Conservation (phyloP, 1,140 invertebrate genomes). For the Hyles vespertilio region DNA sequence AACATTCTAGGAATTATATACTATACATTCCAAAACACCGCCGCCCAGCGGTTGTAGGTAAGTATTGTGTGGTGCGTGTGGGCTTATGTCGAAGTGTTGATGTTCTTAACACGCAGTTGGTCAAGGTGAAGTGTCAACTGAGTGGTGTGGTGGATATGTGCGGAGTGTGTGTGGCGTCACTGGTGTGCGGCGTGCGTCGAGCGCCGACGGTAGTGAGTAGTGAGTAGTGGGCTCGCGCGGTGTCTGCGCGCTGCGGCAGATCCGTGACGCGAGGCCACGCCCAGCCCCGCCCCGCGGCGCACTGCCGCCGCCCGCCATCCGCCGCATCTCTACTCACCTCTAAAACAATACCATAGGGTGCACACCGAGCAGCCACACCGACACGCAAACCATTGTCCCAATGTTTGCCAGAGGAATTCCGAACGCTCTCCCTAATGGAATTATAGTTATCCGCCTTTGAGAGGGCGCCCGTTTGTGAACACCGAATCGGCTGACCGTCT, state of each 20-base stretch:
- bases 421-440: conserved; percentile 7
- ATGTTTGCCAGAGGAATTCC: not conserved
- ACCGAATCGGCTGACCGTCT: not conserved
- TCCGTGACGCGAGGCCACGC: conserved; percentile 36
- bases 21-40: no score
- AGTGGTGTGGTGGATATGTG: no score
- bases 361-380: no score
- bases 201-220: not conserved
- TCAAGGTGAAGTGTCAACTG: no score
- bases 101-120: no score
- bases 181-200: not conserved
- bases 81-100: no score
- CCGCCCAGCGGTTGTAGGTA: no score
- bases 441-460: conserved; percentile 11
- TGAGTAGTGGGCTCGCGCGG: conserved; percentile 34
- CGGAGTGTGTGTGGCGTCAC: conserved; percentile 13
- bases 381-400: no score
- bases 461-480: not conserved
- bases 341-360: conserved; percentile 13
- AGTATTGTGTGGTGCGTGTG: no score
- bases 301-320: conserved; percentile 14
- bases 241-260: not conserved
- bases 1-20: no score
- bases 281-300: conserved; percentile 51
- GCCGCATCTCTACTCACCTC: conserved; percentile 16